These are phyloP conservation scores for Cydia amplana DNA, from an alignment of 1,140 invertebrate species.

Conservation along the genomic window DNA sequence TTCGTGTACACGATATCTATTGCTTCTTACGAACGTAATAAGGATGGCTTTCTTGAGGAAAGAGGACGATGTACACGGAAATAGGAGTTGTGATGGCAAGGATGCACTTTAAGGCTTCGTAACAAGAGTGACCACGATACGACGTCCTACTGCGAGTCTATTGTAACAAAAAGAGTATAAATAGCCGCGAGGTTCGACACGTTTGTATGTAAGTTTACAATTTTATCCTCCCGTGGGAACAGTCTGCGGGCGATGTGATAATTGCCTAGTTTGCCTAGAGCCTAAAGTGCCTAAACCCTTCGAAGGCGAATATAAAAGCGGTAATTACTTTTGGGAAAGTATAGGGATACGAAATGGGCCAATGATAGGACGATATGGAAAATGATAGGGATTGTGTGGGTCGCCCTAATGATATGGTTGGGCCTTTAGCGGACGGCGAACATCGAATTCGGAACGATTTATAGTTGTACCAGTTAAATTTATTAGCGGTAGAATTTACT, in stretches of 20 bases:
- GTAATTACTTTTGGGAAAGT: constrained; percentile 60
- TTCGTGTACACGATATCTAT: constrained; percentile 46
- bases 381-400: constrained; percentile 43
- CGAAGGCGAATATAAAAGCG: constrained; percentile 52
- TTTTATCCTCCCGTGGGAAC: constrained; percentile 70
- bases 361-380: constrained; percentile 55
- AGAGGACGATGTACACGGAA: constrained; percentile 45
- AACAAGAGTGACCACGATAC: constrained; percentile 55
- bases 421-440: constrained; percentile 26
- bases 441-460: constrained; percentile 20
- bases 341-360: constrained; percentile 46
- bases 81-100: constrained; percentile 36
- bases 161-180: constrained; percentile 56
- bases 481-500: constrained; percentile 16
- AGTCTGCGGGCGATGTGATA: constrained; percentile 64
- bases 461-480: constrained; percentile 21
- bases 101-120: constrained; percentile 57
- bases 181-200: constrained; percentile 64
- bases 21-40: constrained; percentile 34
- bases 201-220: constrained; percentile 65
- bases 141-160: constrained; percentile 57
- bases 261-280: constrained; percentile 68
- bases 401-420: constrained; percentile 36
- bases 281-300: constrained; percentile 59
- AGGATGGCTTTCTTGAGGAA: constrained; percentile 9